Base-by-base conservation (phyloP, 2,888 invertebrate genomes). In the Diaprepes abbreviatus region DNA sequence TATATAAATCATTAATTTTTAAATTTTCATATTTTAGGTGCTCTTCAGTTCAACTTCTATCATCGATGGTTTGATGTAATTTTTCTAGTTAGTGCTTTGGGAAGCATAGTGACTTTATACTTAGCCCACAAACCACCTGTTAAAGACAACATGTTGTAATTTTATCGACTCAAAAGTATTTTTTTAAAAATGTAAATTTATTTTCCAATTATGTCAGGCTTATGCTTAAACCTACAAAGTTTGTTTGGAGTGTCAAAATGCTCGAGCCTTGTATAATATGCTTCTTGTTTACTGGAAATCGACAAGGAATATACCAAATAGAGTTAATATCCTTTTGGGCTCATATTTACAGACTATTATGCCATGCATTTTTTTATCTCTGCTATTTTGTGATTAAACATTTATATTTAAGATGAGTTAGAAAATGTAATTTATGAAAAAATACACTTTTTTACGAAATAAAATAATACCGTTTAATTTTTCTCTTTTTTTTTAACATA, bases 41-140 rank as follows among this genome's bases (percentile, higher is more conserved):
- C 97, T 81, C 85, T 99, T 69, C 98, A 99, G 84, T 99, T 99
- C 79, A 97, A 96, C 82, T 99, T 99, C 87, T 99, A 99, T 82
- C 98, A 99, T 83, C 89, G 99, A 70, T 99, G 99, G 99, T 99
- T 99, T 83, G 99, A 99, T 84, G 98, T 99, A 3, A 99, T 99
- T 81, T 99, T 99, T 84, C 87, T 99, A 69, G 94, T 99, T 19
- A 97, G 97, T 80, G 98, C 99, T 0, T 84, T 99, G 36, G 95
- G 96, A 12, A 97, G 97, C 73, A 98, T 99, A 78, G 92, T 94
- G 73, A 97, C 98, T 73, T 86, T 99, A 63, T 98, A 98, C 86
- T 87, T 99, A 76, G 97, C 98, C 10, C 97, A 97, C 81, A 97
- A 97, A 80, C 88, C 81, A 59, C 83, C 84, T 10, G 77, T 79